Percentiles rank a stretch among this genome's conserved stretches.
phyloP scores from a whole-genome alignment of 2,888 invertebrate genomes.

The Cyrtodaria siliqua region DNA sequence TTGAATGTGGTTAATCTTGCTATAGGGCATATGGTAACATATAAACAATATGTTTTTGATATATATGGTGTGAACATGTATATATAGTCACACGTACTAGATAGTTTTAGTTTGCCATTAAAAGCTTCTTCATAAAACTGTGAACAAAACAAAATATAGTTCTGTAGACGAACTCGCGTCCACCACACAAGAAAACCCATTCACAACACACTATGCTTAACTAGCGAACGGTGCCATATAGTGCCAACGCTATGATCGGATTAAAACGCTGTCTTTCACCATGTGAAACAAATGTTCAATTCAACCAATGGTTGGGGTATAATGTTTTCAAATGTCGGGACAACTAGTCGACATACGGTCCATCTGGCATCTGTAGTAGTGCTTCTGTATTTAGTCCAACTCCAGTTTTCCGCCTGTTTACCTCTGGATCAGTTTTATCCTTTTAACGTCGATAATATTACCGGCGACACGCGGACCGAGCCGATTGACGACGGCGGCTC shows the following conservation, averaged over 20 bases:
- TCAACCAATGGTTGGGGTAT: constrained; percentile 53
- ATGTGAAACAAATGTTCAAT: constrained; percentile 47
- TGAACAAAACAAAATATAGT: too few relatives aligned
- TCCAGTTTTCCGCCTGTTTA: constrained; percentile 17
- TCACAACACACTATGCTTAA: too few relatives aligned
- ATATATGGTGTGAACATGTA: too few relatives aligned
- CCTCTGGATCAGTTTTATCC: constrained; percentile 48
- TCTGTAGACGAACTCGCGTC: too few relatives aligned
- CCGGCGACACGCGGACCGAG: constrained; percentile 19
- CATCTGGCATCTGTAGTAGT: constrained; percentile 5
- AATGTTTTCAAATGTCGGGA: constrained; percentile 60
- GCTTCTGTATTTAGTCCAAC: constrained; percentile 5
- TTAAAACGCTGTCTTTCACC: constrained; percentile 13
- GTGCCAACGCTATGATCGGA: constrained; percentile 48
- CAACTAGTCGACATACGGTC: neutral
- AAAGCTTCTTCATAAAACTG: too few relatives aligned
- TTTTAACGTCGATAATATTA: constrained; percentile 23
- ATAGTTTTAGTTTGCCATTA: too few relatives aligned
- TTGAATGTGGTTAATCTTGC: too few relatives aligned
- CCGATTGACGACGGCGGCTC: constrained; percentile 57
- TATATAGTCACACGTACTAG: too few relatives aligned
- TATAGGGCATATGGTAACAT: too few relatives aligned
- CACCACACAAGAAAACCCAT: too few relatives aligned
- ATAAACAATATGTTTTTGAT: too few relatives aligned
- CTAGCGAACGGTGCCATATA: constrained; percentile 6